Evolutionary conservation across 2,888 invertebrate genomes (phyloP).

Genomic region (Dascillus cervinus): DNA sequence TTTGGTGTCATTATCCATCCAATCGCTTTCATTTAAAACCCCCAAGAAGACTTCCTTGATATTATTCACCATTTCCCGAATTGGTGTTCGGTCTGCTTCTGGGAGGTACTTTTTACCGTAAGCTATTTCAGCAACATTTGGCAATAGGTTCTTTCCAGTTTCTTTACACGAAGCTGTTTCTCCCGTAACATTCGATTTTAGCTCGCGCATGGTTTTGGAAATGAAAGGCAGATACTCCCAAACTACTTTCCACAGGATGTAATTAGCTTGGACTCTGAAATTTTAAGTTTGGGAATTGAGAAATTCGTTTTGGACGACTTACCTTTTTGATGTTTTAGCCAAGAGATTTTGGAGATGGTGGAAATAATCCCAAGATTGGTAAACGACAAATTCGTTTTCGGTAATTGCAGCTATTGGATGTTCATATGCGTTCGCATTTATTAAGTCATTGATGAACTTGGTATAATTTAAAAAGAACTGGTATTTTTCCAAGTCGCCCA

Average conservation of each 20-base stretch:
- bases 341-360: too few species aligned
- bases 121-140: constrained; percentile 52
- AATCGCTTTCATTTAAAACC: constrained; percentile 1
- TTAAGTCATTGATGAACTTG: too few species aligned
- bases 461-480: too few species aligned
- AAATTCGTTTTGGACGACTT: background rate
- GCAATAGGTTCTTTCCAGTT: too few species aligned
- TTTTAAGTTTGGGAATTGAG: background rate
- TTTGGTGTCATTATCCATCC: constrained; percentile 14
- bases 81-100: background rate
- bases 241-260: constrained; percentile 7
- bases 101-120: constrained; percentile 46
- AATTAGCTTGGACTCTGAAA: constrained; percentile 8
- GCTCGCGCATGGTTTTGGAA: too few species aligned
- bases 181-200: too few species aligned
- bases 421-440: too few species aligned
- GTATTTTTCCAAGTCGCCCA: too few species aligned
- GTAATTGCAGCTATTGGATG: too few species aligned
- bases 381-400: too few species aligned
- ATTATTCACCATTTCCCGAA: constrained; percentile 1
- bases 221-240: constrained; percentile 2
- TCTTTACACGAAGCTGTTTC: too few species aligned
- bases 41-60: background rate
- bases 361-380: too few species aligned
- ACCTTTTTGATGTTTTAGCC: constrained; percentile 5